A percentile compares a stretch with the other conserved stretches of the same genome.
Conservation (phyloP, 2,113 vertebrate genomes). For the Catharus bicknelli region DNA sequence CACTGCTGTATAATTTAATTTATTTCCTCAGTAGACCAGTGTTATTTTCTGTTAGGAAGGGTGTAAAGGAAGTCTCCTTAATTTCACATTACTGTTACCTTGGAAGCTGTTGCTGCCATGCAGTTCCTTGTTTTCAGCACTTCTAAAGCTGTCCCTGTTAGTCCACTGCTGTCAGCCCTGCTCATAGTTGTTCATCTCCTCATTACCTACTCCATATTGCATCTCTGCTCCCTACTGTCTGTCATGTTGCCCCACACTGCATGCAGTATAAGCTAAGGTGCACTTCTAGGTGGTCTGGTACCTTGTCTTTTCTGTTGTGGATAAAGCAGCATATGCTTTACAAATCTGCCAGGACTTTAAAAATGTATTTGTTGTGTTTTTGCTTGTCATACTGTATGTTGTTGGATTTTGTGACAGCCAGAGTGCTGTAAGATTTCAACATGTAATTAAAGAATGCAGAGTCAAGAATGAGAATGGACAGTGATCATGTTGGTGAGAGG, state of each 20-base stretch:
- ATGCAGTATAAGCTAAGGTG: background rate
- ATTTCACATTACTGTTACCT: background rate
- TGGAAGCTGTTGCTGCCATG: background rate
- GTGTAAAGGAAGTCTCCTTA: background rate
- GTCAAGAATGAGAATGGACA: background rate
- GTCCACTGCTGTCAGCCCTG: background rate
- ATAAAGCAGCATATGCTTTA: background rate
- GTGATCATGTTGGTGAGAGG: background rate
- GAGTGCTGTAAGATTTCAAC: background rate
- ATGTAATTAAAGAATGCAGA: background rate
- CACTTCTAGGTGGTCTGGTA: background rate
- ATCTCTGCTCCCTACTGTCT: background rate
- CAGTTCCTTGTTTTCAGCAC: background rate
- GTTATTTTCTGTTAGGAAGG: background rate
- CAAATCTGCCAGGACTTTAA: background rate
- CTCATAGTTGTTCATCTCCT: background rate
- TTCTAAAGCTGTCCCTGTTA: background rate
- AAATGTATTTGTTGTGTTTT: background rate
- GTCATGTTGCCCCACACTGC: accelerated
- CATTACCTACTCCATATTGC: background rate
- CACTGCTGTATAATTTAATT: background rate
- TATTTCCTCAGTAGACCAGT: background rate
- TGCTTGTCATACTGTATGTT: background rate
- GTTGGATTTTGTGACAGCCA: background rate
- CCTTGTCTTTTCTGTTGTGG: background rate